A percentile compares a stretch with the other conserved stretches of the same genome.
Conservation (phyloP, 2,113 vertebrate genomes). For the Uria aalge region DNA sequence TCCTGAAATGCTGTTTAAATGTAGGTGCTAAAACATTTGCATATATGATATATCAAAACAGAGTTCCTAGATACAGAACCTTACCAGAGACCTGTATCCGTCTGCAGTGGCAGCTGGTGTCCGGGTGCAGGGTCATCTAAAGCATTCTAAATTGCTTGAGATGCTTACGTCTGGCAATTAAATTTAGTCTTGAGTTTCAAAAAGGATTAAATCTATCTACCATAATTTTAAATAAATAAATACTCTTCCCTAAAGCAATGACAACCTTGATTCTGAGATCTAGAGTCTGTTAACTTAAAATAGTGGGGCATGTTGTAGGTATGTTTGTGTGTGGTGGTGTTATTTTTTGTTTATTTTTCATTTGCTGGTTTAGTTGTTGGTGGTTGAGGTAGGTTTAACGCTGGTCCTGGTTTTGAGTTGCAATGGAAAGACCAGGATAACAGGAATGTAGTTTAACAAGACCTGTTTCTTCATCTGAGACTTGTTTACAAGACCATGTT, state of each 20-base stretch:
- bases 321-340: background rate
- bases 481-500: background rate
- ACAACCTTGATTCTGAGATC: background rate
- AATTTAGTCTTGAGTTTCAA: background rate
- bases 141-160: background rate
- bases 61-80: background rate
- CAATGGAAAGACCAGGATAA: background rate
- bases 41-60: background rate
- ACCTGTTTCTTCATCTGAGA: background rate
- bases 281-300: background rate
- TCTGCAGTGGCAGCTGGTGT: background rate
- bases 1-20: background rate
- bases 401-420: background rate
- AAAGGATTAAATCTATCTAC: background rate
- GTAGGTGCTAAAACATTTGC: background rate
- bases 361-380: background rate
- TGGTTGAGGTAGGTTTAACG: background rate
- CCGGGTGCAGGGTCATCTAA: background rate
- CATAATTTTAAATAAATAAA: background rate
- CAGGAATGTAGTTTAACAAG: background rate
- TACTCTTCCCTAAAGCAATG: background rate
- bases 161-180: background rate
- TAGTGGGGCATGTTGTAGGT: background rate
- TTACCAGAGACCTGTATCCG: background rate
- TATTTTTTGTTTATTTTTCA: background rate